Percentiles rank a stretch among this genome's conserved stretches.
Evolutionary conservation across 2,113 vertebrate species (phyloP).

Genomic region (Crotophaga sulcirostris): DNA sequence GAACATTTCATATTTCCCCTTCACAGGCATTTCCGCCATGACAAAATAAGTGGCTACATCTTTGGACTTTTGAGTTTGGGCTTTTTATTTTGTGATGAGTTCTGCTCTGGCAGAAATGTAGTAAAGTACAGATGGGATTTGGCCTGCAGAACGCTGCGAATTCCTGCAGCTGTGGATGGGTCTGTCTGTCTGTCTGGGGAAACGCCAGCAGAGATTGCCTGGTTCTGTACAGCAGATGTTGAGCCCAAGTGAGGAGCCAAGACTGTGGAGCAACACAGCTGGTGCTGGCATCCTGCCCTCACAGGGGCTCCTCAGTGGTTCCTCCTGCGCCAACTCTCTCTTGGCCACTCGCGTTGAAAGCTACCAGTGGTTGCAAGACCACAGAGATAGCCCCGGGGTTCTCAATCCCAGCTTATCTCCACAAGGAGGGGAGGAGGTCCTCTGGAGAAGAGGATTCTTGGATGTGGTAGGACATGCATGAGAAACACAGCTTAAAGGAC

Average conservation of each 20-base stretch:
- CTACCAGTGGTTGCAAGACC: accelerated
- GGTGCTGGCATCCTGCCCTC: not conserved
- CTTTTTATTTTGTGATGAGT: not conserved
- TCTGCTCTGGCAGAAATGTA: not conserved
- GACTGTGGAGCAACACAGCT: accelerated
- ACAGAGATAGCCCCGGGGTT: not conserved
- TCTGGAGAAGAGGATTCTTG: not conserved
- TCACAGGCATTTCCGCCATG: not conserved
- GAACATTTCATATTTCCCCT: not conserved
- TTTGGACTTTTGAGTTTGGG: not conserved
- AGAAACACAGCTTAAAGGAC: not conserved
- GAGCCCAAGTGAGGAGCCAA: accelerated
- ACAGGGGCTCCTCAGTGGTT: accelerated
- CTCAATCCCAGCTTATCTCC: not conserved
- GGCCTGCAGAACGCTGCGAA: not conserved
- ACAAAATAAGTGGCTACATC: not conserved
- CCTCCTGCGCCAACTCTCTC: not conserved
- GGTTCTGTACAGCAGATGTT: accelerated
- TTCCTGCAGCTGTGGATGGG: too few relatives aligned
- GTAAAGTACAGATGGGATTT: not conserved
- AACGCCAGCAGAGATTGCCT: not conserved
- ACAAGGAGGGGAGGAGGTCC: not conserved
- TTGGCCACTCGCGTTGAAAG: not conserved
- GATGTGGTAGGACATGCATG: not conserved
- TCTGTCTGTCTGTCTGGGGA: too few relatives aligned